A percentile compares a stretch with the other conserved stretches of the same genome.
Evolutionary conservation across 2,797 vertebrate genomes (phyloP).

Genomic region (Peromyscus aztecus): DNA sequence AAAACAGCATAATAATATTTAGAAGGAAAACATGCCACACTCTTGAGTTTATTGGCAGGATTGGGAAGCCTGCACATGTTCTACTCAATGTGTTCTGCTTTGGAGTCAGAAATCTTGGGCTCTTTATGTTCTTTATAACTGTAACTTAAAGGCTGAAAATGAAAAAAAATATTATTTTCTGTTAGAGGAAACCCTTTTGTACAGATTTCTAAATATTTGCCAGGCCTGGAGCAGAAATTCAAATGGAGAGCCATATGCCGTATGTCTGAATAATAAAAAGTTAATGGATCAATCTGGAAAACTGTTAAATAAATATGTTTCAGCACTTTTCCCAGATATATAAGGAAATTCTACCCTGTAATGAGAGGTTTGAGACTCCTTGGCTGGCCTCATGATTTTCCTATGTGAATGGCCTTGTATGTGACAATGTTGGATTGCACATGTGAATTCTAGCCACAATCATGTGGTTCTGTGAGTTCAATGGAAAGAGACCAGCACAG

Average conservation of each 20-base stretch:
- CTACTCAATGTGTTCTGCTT: neutral
- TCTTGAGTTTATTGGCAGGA: neutral
- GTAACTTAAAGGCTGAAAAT: neutral
- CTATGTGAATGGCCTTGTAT: neutral
- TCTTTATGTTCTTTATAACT: neutral
- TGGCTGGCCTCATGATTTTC: neutral
- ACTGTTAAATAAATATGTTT: neutral
- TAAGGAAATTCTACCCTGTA: neutral
- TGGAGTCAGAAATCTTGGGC: neutral
- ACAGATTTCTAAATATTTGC: neutral
- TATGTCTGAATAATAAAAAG: slow-evolving; percentile 1
- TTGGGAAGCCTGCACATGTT: neutral
- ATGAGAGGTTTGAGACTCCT: neutral
- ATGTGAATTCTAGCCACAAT: neutral
- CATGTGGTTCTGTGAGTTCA: neutral
- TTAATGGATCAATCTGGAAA: neutral
- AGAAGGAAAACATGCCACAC: neutral
- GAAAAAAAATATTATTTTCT: slow-evolving; percentile 15
- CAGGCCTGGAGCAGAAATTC: neutral
- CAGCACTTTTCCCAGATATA: neutral
- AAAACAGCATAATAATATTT: slow-evolving; percentile 3
- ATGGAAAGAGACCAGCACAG: neutral
- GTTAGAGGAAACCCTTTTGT: neutral
- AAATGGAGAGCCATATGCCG: neutral
- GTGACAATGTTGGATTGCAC: rapidly evolving